These are phyloP conservation scores for Petaurus breviceps DNA, from an alignment of 2,113 vertebrate genomes.

Conservation along the genomic window DNA sequence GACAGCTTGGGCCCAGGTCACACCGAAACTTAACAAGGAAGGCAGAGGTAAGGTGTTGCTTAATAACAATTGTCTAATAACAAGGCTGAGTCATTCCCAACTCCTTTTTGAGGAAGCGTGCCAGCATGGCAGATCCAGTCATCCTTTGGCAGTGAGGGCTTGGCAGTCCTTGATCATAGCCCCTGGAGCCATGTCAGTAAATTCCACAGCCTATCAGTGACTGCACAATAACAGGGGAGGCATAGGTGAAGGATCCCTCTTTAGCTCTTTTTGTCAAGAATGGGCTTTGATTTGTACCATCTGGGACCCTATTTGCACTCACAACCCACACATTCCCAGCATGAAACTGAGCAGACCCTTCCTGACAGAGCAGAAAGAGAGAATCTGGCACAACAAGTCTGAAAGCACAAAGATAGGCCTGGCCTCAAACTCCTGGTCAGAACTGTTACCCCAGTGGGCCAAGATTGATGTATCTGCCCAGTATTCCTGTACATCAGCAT, in stretches of 20 bases:
- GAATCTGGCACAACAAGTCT: background rate
- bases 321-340: background rate
- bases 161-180: background rate
- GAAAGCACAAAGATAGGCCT: background rate
- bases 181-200: background rate
- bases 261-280: background rate
- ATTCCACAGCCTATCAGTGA: background rate
- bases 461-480: conserved; percentile 32
- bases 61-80: background rate
- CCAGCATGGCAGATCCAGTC: background rate
- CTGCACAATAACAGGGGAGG: background rate
- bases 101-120: background rate
- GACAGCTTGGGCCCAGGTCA: background rate
- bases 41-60: background rate
- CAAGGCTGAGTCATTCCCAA: background rate
- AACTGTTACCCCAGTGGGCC: conserved; percentile 45
- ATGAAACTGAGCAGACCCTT: background rate
- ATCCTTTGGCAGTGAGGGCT: background rate
- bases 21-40: background rate
- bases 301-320: background rate
- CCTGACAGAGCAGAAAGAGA: background rate
- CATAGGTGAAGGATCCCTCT: background rate
- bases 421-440: conserved; percentile 8
- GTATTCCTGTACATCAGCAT: conserved; percentile 26
- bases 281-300: background rate